Evolutionary conservation across 2,797 vertebrate genomes (phyloP).

Genomic region (Gallinago nigripennis): DNA sequence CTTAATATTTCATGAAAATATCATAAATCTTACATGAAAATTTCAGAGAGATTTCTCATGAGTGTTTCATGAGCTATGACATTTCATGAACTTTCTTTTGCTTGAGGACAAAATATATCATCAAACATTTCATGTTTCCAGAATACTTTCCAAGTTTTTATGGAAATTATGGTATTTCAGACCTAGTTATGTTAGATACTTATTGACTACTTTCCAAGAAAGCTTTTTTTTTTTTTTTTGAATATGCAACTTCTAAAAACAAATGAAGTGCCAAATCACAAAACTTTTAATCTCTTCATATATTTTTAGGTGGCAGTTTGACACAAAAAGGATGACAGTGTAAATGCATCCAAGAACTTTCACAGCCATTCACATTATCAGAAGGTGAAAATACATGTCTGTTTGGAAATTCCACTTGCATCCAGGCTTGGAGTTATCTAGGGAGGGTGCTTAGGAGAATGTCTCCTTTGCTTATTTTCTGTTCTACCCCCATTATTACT

Average conservation of each 20-base stretch:
- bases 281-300: background rate
- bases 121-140: background rate
- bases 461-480: background rate
- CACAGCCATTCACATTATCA: background rate
- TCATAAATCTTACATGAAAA: background rate
- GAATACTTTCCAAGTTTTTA: background rate
- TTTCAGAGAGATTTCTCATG: slow-evolving; percentile 6
- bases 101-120: background rate
- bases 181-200: background rate
- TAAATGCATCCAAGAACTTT: background rate
- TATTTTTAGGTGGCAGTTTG: background rate
- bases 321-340: background rate
- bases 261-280: background rate
- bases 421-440: background rate
- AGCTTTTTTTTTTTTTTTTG: background rate
- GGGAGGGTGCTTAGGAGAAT: background rate
- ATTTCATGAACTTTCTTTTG: background rate
- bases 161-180: background rate
- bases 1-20: slow-evolving; percentile 17
- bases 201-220: background rate
- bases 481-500: background rate
- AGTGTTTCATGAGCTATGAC: background rate
- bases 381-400: background rate
- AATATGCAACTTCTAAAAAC: background rate
- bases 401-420: background rate